Base-by-base conservation (phyloP, 2,888 invertebrate species). In the Abrostola tripartita region DNA sequence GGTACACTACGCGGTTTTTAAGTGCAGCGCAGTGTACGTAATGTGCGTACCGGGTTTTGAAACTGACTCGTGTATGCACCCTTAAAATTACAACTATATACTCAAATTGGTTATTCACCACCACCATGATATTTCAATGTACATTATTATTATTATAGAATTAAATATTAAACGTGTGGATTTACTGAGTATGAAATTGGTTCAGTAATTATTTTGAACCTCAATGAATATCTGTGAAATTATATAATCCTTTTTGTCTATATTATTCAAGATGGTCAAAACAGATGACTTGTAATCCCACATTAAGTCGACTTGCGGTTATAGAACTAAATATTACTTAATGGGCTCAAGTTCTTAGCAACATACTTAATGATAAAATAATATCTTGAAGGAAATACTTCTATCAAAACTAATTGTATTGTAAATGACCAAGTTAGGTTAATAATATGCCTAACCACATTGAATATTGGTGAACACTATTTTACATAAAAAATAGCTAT, bases 81-180 rank as follows among this genome's bases (percentile, higher is more conserved):
- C 12, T 38, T 37, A 58, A 0, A 50, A 37, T 38, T 14, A 12
- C 10, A 56, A 61, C 35, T 5, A 44, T 35, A 62, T 57, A 64
- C 65, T 59, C 63, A 61, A 56, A 56, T 51, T 61, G 68, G 57
- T 55, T 35, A 59, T 61, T 53, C 44, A 50, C 65, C 53, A 44
- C 62, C 60, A 49, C 24, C 57, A 65, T 52, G 65, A 67, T 73
- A 67, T 79, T 72, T 59, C 54, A 60, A 56, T 76, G 68, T 75
- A 78, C 35, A 78, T 72, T 68, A 56, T 61, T 65, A 78, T 72
- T 68, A 56, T 61, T 65, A 62, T 62, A 76, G 58, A 52, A 7
- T 37, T 68, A 52, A 61, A 68, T 47, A 52, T 63, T 36, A 14
- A 55, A 55, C 37, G 55, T 61, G 53, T 51, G 40, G 52, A 69